phyloP scores from a whole-genome alignment of 2,797 vertebrate genomes.

The Streptopelia turtur region DNA sequence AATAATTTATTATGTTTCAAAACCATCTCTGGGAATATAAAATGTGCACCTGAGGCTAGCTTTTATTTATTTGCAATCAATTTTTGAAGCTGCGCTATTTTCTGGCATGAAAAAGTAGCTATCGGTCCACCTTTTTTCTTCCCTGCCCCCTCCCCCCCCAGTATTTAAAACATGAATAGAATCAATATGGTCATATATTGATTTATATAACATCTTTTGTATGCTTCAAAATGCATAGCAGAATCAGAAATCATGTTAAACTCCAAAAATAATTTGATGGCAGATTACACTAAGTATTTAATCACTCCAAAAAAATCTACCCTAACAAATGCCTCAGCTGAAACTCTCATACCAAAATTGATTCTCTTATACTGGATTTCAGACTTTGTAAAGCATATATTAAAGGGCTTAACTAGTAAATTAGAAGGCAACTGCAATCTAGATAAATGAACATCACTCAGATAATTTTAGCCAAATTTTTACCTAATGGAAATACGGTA shows the following conservation, averaged over 20 bases:
- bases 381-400: constrained; percentile 28
- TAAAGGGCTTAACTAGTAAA: constrained; percentile 53
- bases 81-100: constrained; percentile 27
- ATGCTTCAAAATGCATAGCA: background rate
- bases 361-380: constrained; percentile 46
- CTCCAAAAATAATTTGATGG: constrained; percentile 56
- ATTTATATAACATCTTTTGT: background rate
- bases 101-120: background rate
- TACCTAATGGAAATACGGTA: background rate
- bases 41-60: constrained; percentile 69
- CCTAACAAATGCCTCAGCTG: constrained; percentile 4
- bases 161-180: background rate
- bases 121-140: background rate
- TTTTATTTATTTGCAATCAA: constrained; percentile 62
- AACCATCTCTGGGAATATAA: constrained; percentile 62
- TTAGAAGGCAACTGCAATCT: constrained; percentile 33
- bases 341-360: constrained; percentile 9
- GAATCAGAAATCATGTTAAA: constrained; percentile 9
- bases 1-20: constrained; percentile 77
- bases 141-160: too few relatives aligned
- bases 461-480: constrained; percentile 50
- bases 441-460: constrained; percentile 18
- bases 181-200: background rate
- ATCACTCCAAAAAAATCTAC: background rate
- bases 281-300: constrained; percentile 27